A percentile compares a stretch with the other conserved stretches of the same genome.
Evolutionary conservation across 2,113 vertebrate genomes (phyloP).

Genomic region (Puntigrus tetrazona): DNA sequence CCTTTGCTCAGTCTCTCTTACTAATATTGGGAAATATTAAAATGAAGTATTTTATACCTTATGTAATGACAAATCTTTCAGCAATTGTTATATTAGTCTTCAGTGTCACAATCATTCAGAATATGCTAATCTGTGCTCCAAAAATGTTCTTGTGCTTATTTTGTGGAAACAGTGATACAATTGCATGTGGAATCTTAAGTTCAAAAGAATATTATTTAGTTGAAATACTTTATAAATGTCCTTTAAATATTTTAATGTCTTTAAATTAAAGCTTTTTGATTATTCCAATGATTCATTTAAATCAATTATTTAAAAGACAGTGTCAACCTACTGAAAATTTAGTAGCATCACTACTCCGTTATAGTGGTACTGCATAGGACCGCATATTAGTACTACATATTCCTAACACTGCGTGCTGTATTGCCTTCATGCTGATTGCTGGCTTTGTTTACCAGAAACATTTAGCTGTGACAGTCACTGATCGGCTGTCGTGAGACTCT

Average conservation of each 20-base stretch:
- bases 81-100: not conserved
- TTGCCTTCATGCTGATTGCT: not conserved
- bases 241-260: not conserved
- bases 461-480: not conserved
- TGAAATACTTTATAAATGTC: not conserved
- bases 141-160: not conserved
- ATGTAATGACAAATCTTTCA: not conserved
- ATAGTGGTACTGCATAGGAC: not conserved
- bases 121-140: not conserved
- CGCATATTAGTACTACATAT: not conserved
- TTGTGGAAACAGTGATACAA: not conserved
- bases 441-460: not conserved
- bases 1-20: too few species aligned
- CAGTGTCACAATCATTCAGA: not conserved
- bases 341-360: not conserved
- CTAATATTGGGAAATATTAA: not conserved
- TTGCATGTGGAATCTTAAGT: not conserved
- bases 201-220: not conserved
- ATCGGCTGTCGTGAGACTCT: slow-evolving; percentile 50
- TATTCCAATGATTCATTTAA: too few species aligned
- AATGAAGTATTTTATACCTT: not conserved
- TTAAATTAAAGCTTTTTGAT: not conserved
- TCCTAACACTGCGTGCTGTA: not conserved
- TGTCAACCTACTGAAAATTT: not conserved
- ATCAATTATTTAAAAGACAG: too few species aligned